A percentile compares a stretch with the other conserved stretches of the same genome.
Evolutionary conservation across 37 sponge, comb jelly and placozoan species (phyloP).

Genomic region (Tethya wilhelma): DNA sequence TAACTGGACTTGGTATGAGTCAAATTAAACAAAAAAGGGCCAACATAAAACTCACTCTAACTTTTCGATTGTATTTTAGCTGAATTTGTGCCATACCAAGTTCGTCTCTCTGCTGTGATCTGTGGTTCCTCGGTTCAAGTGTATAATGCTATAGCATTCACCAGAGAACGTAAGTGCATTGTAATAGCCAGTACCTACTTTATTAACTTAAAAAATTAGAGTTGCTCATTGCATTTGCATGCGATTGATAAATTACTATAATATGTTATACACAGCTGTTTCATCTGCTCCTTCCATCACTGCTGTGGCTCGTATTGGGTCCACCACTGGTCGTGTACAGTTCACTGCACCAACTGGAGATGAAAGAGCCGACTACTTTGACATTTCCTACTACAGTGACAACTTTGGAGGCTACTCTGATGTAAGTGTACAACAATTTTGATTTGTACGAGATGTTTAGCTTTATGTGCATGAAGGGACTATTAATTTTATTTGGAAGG

Average conservation of each 20-base stretch:
- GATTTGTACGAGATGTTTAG: no score
- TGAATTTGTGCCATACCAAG: constrained; percentile 4
- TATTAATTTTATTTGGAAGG: no score
- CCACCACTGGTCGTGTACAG: neutral
- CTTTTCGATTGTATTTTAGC: neutral
- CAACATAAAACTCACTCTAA: no score
- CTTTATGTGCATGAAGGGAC: no score
- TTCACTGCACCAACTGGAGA: constrained; percentile 6
- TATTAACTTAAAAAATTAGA: neutral
- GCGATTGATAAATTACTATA: neutral
- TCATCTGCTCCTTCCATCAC: neutral
- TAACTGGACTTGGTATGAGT: neutral
- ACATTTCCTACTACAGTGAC: neutral
- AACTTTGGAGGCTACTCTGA: no score
- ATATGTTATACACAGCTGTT: no score
- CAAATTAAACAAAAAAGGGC: no score
- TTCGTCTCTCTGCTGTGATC: no score
- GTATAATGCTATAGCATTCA: no score
- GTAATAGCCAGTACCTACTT: neutral
- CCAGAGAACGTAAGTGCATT: no score
- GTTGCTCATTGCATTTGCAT: neutral
- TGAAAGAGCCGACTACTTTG: neutral
- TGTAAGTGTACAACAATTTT: no score
- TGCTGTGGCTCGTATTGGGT: neutral
- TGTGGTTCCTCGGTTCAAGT: no score